phyloP scores from a whole-genome alignment of 2,888 invertebrate genomes.

The Tetheella fluctuosa region DNA sequence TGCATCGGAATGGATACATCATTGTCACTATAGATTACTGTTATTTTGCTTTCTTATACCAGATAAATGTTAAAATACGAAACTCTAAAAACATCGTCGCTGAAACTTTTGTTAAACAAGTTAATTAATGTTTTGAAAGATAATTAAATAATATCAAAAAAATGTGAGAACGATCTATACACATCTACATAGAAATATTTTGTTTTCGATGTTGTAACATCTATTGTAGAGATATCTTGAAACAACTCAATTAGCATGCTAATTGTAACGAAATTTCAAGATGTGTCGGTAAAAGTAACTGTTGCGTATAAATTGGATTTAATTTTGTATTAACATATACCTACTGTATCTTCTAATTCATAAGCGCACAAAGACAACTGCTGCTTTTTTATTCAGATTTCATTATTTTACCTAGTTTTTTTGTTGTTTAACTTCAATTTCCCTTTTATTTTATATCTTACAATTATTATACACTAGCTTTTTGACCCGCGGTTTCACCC shows the following conservation, averaged over 20 bases:
- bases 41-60: neutral
- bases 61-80: too few species aligned
- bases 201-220: neutral
- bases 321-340: too few species aligned
- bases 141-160: neutral
- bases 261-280: neutral
- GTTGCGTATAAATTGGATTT: too few species aligned
- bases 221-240: neutral
- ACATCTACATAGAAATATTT: neutral
- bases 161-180: neutral
- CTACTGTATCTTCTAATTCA: too few species aligned
- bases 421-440: neutral
- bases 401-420: neutral
- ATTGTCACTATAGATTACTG: neutral
- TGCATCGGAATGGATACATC: slow-evolving; percentile 27
- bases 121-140: neutral
- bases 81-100: too few species aligned
- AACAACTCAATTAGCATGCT: neutral
- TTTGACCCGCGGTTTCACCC: too few species aligned
- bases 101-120: neutral
- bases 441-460: too few species aligned
- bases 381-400: neutral
- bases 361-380: too few species aligned
- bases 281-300: too few species aligned
- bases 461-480: too few species aligned